Percentiles rank a stretch among this genome's conserved stretches.
Conservation (phyloP, 2,888 invertebrate genomes). For the Gymnocheta viridis region DNA sequence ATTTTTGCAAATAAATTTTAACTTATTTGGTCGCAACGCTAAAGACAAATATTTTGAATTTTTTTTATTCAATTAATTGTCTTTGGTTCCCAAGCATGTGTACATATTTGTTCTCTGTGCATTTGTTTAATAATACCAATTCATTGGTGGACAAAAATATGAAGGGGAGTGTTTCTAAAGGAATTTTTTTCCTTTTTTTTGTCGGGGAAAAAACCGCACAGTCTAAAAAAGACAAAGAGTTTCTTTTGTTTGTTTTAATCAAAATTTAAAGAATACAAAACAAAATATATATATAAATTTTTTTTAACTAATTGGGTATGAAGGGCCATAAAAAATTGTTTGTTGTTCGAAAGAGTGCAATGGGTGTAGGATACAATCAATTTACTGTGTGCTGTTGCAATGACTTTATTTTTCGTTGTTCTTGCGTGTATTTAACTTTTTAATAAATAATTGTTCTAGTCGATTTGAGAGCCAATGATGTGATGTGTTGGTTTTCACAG, state of each 20-base stretch:
- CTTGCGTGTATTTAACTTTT: neutral
- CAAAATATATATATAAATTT: conserved; percentile 4
- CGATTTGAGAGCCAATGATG: conserved; percentile 38
- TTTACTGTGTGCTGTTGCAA: neutral
- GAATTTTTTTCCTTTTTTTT: neutral
- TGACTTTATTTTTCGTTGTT: neutral
- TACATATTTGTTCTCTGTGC: neutral
- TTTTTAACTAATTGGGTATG: conserved; percentile 58
- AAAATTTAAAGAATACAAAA: conserved; percentile 35
- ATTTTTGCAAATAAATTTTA: neutral
- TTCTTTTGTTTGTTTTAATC: conserved; percentile 54
- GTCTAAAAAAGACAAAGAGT: conserved; percentile 39
- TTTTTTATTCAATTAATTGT: neutral
- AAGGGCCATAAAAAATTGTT: conserved; percentile 40
- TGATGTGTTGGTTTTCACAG: conserved; percentile 9
- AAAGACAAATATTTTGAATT: neutral
- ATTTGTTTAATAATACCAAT: neutral
- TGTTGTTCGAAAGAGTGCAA: neutral
- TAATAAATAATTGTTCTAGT: conserved; percentile 31
- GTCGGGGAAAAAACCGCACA: neutral
- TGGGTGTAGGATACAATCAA: neutral
- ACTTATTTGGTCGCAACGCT: neutral
- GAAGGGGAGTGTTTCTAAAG: neutral
- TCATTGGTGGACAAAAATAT: neutral
- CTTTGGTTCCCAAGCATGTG: neutral